Conservation (phyloP, 2,113 vertebrate species). For the Lutjanus erythropterus region DNA sequence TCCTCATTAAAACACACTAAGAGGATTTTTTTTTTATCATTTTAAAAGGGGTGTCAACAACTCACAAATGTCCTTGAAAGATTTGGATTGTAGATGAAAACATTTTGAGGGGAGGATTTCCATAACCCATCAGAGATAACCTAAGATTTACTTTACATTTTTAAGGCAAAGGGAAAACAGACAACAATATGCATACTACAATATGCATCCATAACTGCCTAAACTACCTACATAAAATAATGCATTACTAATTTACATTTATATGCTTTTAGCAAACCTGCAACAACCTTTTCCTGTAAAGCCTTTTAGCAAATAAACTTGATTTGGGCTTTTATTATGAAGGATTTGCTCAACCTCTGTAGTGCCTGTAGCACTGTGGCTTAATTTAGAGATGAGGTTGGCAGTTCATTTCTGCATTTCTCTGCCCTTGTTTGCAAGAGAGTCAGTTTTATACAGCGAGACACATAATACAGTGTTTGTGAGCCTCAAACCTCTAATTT, state of each 20-base stretch:
- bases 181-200: not conserved
- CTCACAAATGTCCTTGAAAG: not conserved
- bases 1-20: not conserved
- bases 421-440: not conserved
- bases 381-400: not conserved
- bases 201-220: not conserved
- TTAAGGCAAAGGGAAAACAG: not conserved
- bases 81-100: not conserved
- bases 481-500: not conserved
- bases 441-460: not conserved
- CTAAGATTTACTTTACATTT: not conserved
- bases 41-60: not conserved
- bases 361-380: too few species aligned
- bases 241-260: not conserved
- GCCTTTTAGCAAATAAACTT: not conserved
- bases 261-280: not conserved
- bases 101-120: not conserved
- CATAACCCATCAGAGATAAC: not conserved
- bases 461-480: not conserved
- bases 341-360: not conserved
- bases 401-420: not conserved
- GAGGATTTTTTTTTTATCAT: not conserved
- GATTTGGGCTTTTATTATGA: not conserved
- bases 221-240: too few species aligned
- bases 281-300: not conserved